Base-by-base conservation (phyloP, 2,797 vertebrate species). In the Threskiornis aethiopicus region DNA sequence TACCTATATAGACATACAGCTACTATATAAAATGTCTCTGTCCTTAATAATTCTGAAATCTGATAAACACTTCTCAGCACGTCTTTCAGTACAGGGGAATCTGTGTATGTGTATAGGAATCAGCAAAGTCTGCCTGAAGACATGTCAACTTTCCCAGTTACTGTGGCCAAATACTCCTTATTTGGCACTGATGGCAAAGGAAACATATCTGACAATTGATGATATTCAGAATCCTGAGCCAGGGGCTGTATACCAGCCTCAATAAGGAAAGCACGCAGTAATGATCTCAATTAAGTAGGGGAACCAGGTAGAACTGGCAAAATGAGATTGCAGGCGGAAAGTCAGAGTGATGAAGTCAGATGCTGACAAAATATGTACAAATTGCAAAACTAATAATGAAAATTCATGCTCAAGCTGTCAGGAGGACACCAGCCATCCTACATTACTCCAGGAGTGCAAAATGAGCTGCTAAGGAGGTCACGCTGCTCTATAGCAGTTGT, bases 381-480 rank as follows among this genome's bases (percentile, higher is more conserved):
- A 97, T 85, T 91, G 85, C 85, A 94, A 96, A 96, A 59, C 88
- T 93, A 94, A 92, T 96, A 94, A 94, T 92, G 93, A 89, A 37
- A 95, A 95, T 95, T 89, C 61, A 47, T 76, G 84, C 90, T 93
- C 65, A 58, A 71, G 86, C 83, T 89, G 93, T 87, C 93, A 86
- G 81, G 65, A 82, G 95, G 88, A 71, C 78, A 44, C 69, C 80
- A 46, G 51, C 69, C 85, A 76, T 59, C 90, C 75, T n/a, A 13
- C 35, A 18, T 89, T 62, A 77, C 66, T 90, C 85, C 78, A 16
- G 59, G 75, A 93, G 92, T 85, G 88, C 84, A 61, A 62, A 94
- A 89, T 37, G 93, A 94, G 47, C 87, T 79, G 92, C 84, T 73
- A 8, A 57, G 44, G 95, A 85, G 94, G 84, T 94, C 87, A 37